Evolutionary conservation across 2,888 invertebrate species (phyloP), one percentile per base, ranked within the genome.

Genomic region (Oscheius sp.): DNA sequence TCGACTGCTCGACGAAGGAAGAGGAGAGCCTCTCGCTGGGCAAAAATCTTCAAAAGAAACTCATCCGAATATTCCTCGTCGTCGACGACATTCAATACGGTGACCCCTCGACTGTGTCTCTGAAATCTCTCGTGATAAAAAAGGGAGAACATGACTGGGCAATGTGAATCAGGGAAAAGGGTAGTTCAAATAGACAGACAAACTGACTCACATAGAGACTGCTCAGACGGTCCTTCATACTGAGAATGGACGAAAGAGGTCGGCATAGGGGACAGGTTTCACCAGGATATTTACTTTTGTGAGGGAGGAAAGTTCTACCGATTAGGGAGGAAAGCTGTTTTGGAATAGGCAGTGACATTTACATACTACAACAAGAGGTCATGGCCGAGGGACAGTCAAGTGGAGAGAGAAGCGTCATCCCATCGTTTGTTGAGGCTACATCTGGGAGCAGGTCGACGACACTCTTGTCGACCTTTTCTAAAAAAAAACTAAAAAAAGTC

Each of bases 221-320:
- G 52, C 25, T 49, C 27, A 66, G 52, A 52, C 66, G 66, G 52
- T 66, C 66, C 66, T 66, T 66, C 66, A 66, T 66, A 29, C 29
- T 29, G 45, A 21, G n/a, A 21, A 25, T 18, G 18, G 35, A 29
- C 16, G 45, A 18, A n/a, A 16, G 46, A 66, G 64, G 29, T 23
- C 16, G 49, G 45, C 18, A 21, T 1, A 27, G 45, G 21, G 46
- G 58, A 56, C 58, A 46, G 58, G 69, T 70, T 70, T 43, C 56
- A 41, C 35, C 35, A 23, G 23, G 69, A 70, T 46, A 46, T 70
- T 56, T 58, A 41, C 45, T 25, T 56, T 53, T 55, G 56, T 66
- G 66, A n/a, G n/a, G n/a, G n/a, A n/a, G 29, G 16, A 66, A 52
- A 52, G 66, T 52, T 66, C 66, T n/a, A 58, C 58, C 61, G 61